Base-by-base conservation (phyloP, 2,113 vertebrate genomes). In the Kryptolebias marmoratus region DNA sequence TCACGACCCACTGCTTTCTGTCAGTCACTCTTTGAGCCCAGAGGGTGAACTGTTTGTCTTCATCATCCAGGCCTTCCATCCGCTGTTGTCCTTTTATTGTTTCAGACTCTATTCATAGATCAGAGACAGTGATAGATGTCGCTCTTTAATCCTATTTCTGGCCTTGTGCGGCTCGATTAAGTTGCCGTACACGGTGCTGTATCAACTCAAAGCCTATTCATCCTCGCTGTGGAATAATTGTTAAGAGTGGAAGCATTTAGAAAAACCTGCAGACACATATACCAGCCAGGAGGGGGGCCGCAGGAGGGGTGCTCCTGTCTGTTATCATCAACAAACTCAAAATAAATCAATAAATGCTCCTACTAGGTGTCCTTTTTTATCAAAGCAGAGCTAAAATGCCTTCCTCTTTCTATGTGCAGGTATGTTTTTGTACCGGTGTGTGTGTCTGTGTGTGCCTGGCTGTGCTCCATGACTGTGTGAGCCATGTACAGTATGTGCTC, bases 401-500 rank as follows among this genome's bases (percentile, higher is more conserved):
- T 68, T 50, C 18, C 7, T 54, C 50, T 27, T 49, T 60, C 30
- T 42, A 5, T 52, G 36, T 47, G 27, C 14, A 1, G 2, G 44
- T 13, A 27, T 62, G 14, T 57, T 31, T 30, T 30, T 12, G 7
- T 64, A 44, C 0, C 0, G 54, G 47, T 64, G 15, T 6, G 1
- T 47, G 39, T 77, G 13, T 56, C 14, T 10, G 2, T 44, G 31
- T 44, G 28, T 85, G 61, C 72, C 39, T 75, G 59, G 64, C 69
- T 82, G 71, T 80, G 64, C 78, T 44, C 47, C 62, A 61, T 42
- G 83, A 56, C 62, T 77, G 73, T 63, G 76, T 59, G 77, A 88
- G 75, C 67, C 87, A 83, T 87, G 87, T 87, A 88, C 88, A 89
- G 87, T 91, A 85, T 84, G 81, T 79, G 73, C 84, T 87, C 84